Evolutionary conservation across 1,140 invertebrate species (phyloP), one percentile per base, ranked within the genome.

Genomic region (Anagrus nilaparvatae): DNA sequence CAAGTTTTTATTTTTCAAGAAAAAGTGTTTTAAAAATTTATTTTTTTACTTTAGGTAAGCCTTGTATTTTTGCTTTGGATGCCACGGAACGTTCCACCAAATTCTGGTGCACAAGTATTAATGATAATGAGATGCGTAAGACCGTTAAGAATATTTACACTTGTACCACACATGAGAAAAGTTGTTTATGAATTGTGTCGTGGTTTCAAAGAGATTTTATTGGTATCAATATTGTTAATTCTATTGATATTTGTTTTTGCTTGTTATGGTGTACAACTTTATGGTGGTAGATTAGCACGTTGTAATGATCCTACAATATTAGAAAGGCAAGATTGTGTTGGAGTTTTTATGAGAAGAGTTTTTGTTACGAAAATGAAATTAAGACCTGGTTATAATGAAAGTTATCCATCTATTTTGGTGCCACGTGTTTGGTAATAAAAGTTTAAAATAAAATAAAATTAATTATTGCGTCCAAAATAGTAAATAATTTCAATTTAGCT

Each of bases 301-400:
- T 99, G 97, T 60, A 99, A 99, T 67, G 97, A 99, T 69, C 89
- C 87, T 0, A 87, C 77, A 1, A 91, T 99, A 35, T 72, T 68
- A 1, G 75, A 69, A 12, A 74, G 93, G 49, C 82, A 87, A 55
- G 78, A 96, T 41, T 99, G 97, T 66, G 83, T 89, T 12, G 97
- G 97, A 0, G 84, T 96, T 14, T 99, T 97, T 60, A 82, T 90
- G 76, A 72, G 92, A 40, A 76, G 91, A 46, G 84, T 99, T 3
- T 97, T 93, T 67, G 93, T 99, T 0, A 98, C 97, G 1, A 98
- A 95, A 74, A 97, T 98, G 92, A 97, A 95, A 70, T 64, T 96
- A 13, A 73, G 73, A 27, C 84, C 81, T 2, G 86, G 81, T 3
- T 71, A 74, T 24, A 84, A 85, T 58, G 83, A 91, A 63, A 82